Evolutionary conservation across 1,140 invertebrate genomes (phyloP), one percentile per base, ranked within the genome.

Genomic region (Magallana gigas): DNA sequence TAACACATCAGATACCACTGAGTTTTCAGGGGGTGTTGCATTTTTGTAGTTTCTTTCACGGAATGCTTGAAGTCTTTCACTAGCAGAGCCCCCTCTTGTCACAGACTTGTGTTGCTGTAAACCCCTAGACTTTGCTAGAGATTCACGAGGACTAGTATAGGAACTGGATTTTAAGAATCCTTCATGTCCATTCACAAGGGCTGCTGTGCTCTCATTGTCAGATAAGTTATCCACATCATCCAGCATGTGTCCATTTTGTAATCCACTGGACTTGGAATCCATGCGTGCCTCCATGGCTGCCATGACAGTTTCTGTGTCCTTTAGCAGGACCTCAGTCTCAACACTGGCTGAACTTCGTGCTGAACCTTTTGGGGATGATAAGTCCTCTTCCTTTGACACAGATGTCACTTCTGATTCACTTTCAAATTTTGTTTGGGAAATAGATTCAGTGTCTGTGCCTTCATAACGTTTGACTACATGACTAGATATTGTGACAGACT

Each of bases 301-400:
- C 90, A 96, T 95, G 83, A 96, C 94, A 90, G 94, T 94, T 91
- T 96, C 95, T 62, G 96, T 96, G 83, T 96, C 95, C 60, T 94
- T 94, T 11, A 96, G 91, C 87, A 95, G 94, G 80, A 94, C 93
- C 90, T 96, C 95, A 9, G 96, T 96, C 85, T 96, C 95, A 36
- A 93, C 88, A 91, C 92, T 93, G 56, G 89, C 91, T n/a, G 88
- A 60, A 57, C 92, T 91, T 3, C 91, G 84, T n/a, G 83, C 57
- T 9, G 87, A 87, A 85, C 83, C 85, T 76, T 83, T 83, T n/a
- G 87, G 83, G 80, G 86, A 84, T 36, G 71, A 80, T 36, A 58
- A 83, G 76, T 81, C 80, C 58, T 87, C 85, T 29, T 58, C 58
- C 29, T 87, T 62, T 62, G 58, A 64, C 71, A 76, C 85, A 86